phyloP scores from a whole-genome alignment of 2,113 vertebrate species.

The Hyla sarda region DNA sequence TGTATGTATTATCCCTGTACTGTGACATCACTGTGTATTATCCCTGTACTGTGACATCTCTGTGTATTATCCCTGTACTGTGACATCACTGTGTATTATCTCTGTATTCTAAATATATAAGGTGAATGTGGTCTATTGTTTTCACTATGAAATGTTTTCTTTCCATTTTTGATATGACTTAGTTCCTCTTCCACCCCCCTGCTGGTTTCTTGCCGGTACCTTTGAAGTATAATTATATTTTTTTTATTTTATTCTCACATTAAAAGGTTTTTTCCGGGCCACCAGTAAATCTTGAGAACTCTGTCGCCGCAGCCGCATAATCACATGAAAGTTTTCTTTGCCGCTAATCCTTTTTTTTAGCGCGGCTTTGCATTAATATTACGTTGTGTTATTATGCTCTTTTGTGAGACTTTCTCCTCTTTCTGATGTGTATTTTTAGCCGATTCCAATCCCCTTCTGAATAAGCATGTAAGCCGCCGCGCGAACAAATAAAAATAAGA shows the following conservation, averaged over 20 bases:
- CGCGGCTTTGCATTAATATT: constrained; percentile 16
- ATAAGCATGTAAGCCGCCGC: not conserved
- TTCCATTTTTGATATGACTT: not conserved
- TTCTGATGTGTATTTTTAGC: constrained; percentile 6
- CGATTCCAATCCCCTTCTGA: not conserved
- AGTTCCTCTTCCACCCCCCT: not conserved
- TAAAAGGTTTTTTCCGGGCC: not conserved
- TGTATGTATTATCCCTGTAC: too few species aligned
- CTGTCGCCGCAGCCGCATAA: not conserved
- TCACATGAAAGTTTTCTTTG: constrained; percentile 4
- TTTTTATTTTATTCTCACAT: constrained; percentile 3
- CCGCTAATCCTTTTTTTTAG: constrained; percentile 22
- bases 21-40: too few species aligned
- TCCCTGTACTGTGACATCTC: too few species aligned
- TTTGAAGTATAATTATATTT: constrained; percentile 20
- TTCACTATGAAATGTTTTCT: not conserved
- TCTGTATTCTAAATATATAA: too few species aligned
- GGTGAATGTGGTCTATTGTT: too few species aligned
- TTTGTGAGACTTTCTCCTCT: constrained; percentile 8
- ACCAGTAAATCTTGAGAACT: not conserved
- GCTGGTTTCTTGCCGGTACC: not conserved
- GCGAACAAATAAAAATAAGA: not conserved
- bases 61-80: too few species aligned
- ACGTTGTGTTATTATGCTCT: not conserved
- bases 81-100: too few species aligned